Base-by-base conservation (phyloP, 2,797 vertebrate genomes). In the Pempheris klunzingeri region DNA sequence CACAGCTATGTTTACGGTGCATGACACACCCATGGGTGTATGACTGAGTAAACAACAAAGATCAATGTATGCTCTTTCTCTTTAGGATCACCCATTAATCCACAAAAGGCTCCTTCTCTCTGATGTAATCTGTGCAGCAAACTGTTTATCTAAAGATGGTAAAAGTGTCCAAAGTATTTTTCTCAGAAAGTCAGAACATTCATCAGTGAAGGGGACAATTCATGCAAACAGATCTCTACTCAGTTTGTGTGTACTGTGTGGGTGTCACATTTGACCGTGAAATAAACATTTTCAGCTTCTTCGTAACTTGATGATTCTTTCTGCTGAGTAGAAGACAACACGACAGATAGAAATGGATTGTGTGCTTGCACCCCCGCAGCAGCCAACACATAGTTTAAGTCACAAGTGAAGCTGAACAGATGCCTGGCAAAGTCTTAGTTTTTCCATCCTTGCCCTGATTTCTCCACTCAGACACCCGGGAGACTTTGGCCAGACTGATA, bases 331-430 rank as follows among this genome's bases (percentile, higher is more conserved):
- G n/a, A 64, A 66, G 58, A 85, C 46, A 76, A 73, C 58, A 64
- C 46, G 53, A 80, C 32, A 26, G 43, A 70, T 4, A 43, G 53
- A 85, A 44, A 50, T 30, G 61, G 26, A 80, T 71, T 83, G 59
- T 72, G 72, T 58, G 69, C 73, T 77, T 61, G 62, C 80, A 71
- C 63, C 76, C n/a, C 59, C 2, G 26, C 54, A 78, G 71, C 54
- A 83, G 82, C 82, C 76, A 84, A 80, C 69, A 69, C 64, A 73
- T 59, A 75, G 61, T 80, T 71, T 58, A 70, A 68, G 74, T 79
- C 84, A 66, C 82, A 28, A 70, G 80, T 92, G 91, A 92, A 64
- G 60, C 69, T 89, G 54, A 93, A 86, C 93, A 93, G 92, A 93
- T 93, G 87, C 91, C 81, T 90, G 86, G 87, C 82, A 90, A 70